These are phyloP conservation scores for Tiaroga cobitis DNA, from an alignment of 2,797 vertebrate genomes.

Conservation along the genomic window DNA sequence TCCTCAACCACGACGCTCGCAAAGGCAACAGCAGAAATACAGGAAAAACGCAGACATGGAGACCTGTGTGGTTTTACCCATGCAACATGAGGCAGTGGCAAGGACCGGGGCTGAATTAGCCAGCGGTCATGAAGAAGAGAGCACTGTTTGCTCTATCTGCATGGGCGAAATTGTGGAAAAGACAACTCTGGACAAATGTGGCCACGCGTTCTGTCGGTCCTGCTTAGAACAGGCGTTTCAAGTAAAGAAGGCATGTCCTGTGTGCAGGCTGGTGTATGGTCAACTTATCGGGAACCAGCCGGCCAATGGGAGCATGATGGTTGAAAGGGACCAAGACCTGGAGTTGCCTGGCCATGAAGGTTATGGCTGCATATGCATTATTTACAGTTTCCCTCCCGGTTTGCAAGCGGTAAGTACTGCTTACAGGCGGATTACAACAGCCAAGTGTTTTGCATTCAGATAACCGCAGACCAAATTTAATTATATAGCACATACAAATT, in stretches of 20 bases:
- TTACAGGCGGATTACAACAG: background rate
- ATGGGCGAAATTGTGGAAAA: conserved; percentile 92
- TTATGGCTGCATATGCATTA: conserved; percentile 91
- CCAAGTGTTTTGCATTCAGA: background rate
- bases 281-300: conserved; percentile 93
- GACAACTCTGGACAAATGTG: conserved; percentile 89
- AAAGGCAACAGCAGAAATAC: conserved; percentile 82
- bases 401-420: conserved; percentile 86
- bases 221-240: conserved; percentile 92
- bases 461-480: background rate
- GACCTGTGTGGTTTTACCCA: conserved; percentile 69
- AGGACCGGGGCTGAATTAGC: conserved; percentile 70
- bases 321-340: conserved; percentile 87
- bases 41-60: conserved; percentile 81
- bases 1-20: conserved; percentile 78
- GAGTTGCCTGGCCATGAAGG: conserved; percentile 91
- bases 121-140: conserved; percentile 78
- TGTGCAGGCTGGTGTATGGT: conserved; percentile 92
- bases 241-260: conserved; percentile 91
- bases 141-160: conserved; percentile 87
- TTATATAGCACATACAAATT: background rate
- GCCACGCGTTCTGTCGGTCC: conserved; percentile 89
- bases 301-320: conserved; percentile 90
- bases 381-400: conserved; percentile 93
- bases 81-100: conserved; percentile 76